phyloP scores from a whole-genome alignment of 64 coral and sea anemone species.

The Anthopleura sola region DNA sequence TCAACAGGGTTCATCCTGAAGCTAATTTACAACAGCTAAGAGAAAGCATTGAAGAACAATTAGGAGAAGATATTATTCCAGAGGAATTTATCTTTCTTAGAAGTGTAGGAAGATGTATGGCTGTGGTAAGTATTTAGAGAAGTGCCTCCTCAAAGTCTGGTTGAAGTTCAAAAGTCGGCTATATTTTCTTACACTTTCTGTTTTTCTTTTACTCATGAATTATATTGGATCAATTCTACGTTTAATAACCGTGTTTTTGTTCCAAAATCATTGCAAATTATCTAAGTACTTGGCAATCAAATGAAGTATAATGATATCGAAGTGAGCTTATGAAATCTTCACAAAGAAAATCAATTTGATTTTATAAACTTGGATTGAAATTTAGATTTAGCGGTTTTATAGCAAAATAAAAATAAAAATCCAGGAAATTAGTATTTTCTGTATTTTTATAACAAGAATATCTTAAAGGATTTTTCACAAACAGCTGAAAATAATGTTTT shows the following conservation, averaged over 20 bases:
- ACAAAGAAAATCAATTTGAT: neutral
- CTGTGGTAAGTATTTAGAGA: constrained; percentile 58
- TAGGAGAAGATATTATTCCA: constrained; percentile 75
- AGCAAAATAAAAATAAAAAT: too few species aligned
- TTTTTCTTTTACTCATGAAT: neutral
- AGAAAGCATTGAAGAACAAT: constrained; percentile 82
- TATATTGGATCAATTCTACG: neutral
- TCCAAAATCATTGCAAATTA: neutral
- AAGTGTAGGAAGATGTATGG: constrained; percentile 95
- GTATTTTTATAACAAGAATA: too few species aligned
- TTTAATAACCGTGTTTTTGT: neutral
- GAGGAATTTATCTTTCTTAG: constrained; percentile 87
- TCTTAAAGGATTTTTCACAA: too few species aligned
- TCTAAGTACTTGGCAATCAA: neutral
- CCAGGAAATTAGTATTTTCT: too few species aligned
- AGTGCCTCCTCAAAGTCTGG: too few species aligned
- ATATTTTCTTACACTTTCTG: neutral
- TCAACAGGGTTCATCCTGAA: constrained; percentile 58
- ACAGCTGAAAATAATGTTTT: too few species aligned
- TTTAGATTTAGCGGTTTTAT: too few species aligned
- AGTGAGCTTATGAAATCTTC: too few species aligned
- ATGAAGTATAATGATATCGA: neutral
- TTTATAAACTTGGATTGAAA: neutral
- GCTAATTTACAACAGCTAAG: constrained; percentile 57
- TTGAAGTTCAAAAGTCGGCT: neutral